Evolutionary conservation across 23 tunicate species (phyloP).

Genomic region (Diplosoma virens): DNA sequence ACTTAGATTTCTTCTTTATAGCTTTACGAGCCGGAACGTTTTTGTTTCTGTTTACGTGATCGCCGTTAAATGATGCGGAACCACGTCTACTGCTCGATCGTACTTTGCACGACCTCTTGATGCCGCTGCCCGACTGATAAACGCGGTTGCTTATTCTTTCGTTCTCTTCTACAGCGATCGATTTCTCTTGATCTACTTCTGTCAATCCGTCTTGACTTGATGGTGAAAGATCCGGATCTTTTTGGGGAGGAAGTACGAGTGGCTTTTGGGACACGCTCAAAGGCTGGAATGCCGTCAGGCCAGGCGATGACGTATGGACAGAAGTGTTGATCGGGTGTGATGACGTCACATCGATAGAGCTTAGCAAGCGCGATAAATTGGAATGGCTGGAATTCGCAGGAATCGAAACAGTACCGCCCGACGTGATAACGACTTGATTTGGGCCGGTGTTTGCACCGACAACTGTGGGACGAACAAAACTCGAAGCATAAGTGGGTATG

Average conservation of each 20-base stretch:
- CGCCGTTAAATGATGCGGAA: too few relatives aligned
- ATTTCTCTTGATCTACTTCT: background rate
- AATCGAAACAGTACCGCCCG: conserved; percentile 41
- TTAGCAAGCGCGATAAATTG: background rate
- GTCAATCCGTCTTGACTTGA: background rate
- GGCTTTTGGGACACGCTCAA: conserved; percentile 54
- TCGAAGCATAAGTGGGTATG: background rate
- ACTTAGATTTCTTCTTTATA: too few relatives aligned
- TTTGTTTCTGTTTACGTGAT: too few relatives aligned
- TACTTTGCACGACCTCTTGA: too few relatives aligned
- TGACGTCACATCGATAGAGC: background rate
- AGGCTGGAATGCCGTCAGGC: conserved; percentile 38
- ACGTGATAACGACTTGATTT: conserved; percentile 32
- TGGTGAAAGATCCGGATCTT: background rate
- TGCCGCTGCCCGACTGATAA: too few relatives aligned
- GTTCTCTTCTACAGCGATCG: too few relatives aligned
- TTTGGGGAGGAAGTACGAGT: conserved; percentile 19
- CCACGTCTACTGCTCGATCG: too few relatives aligned
- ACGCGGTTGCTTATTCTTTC: too few relatives aligned
- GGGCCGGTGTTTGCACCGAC: conserved; percentile 6
- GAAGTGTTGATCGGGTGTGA: conserved; percentile 3
- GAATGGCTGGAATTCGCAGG: conserved; percentile 1
- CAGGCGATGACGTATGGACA: background rate
- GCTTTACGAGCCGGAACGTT: too few relatives aligned
- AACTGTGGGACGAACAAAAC: conserved; percentile 1